A percentile compares a stretch with the other conserved stretches of the same genome.
Evolutionary conservation across 1,140 invertebrate genomes (phyloP).

Genomic region (Drosophila suzukii): DNA sequence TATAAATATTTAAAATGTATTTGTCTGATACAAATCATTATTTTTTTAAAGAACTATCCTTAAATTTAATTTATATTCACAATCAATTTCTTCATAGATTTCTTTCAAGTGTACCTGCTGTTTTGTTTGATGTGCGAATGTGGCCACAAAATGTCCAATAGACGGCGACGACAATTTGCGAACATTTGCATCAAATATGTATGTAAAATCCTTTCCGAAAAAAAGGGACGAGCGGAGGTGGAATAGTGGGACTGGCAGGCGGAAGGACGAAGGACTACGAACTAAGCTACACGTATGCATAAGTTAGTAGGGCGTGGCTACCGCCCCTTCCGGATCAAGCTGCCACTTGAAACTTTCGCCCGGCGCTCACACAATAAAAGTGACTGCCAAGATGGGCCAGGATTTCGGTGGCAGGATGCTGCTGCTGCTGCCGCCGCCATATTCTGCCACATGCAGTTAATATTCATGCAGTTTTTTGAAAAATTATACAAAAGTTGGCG

Average conservation of each 20-base stretch:
- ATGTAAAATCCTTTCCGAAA: constrained; percentile 49
- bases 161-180: constrained; percentile 64
- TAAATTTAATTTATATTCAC: no score
- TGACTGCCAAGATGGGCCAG: constrained; percentile 45
- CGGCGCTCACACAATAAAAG: constrained; percentile 47
- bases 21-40: no score
- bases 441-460: constrained; percentile 72
- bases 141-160: constrained; percentile 56
- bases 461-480: constrained; percentile 81
- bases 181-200: constrained; percentile 67
- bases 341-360: constrained; percentile 64
- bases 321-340: constrained; percentile 16
- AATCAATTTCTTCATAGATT: background rate
- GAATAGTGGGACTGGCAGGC: constrained; percentile 13
- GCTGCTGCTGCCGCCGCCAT: constrained; percentile 10
- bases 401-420: constrained; percentile 7
- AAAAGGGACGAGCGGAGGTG: constrained; percentile 19
- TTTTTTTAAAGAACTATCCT: no score
- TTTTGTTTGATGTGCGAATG: constrained; percentile 48
- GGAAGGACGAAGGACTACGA: background rate
- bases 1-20: no score
- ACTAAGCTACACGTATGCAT: constrained; percentile 75
- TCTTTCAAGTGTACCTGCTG: constrained; percentile 1
- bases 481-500: constrained; percentile 73
- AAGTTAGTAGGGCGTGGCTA: constrained; percentile 57